Base-by-base conservation (phyloP, 1,140 invertebrate genomes). In the Capitella teleta region DNA sequence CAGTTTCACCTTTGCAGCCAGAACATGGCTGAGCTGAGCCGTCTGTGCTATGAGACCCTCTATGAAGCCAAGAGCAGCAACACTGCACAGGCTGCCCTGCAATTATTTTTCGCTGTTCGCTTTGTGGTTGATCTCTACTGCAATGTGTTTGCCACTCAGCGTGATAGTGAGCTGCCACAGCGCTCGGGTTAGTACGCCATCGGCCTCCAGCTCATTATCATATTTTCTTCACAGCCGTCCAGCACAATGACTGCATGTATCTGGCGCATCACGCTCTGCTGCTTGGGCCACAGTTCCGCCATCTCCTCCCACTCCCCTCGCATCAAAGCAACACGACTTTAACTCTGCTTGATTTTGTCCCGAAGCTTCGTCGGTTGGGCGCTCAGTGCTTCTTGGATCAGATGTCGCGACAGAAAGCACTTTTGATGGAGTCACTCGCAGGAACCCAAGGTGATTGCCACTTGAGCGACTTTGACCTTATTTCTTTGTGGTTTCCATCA, bases 201-300 rank as follows among this genome's bases (percentile, higher is more conserved):
- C 25, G 23, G 28, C 5, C 18, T 47, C 19, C 12, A 45, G 45
- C 48, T 16, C n/a, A 23, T 16, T 5, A 12, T 47, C 34, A 46
- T 49, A 47, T 24, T 28, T 49, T 49, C 18, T 18, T 64, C 74
- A 51, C 76, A 84, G 90, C 86, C n/a, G 59, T 94, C 18, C 87
- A 90, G 59, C 83, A 91, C 69, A 96, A 94, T 71, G 93, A 94
- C 67, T 92, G 87, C 61, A 82, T 87, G 79, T 94, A 83, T 63
- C 75, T 94, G 1, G 79, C 83, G 0, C 83, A 91, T 70, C 80
- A 83, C 57, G 67, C 87, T 25, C 75, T 81, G 42, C 80, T 76
- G 5, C 65, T 83, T 44, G 79, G 78, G 4, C 78, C 79, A 57
- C 78, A 81, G 61, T 72, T 71, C 57, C 61, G 61, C 5, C 57